Evolutionary conservation across 1,140 invertebrate species (phyloP), one percentile per base, ranked within the genome.

Genomic region (Rhynchophorus ferrugineus): DNA sequence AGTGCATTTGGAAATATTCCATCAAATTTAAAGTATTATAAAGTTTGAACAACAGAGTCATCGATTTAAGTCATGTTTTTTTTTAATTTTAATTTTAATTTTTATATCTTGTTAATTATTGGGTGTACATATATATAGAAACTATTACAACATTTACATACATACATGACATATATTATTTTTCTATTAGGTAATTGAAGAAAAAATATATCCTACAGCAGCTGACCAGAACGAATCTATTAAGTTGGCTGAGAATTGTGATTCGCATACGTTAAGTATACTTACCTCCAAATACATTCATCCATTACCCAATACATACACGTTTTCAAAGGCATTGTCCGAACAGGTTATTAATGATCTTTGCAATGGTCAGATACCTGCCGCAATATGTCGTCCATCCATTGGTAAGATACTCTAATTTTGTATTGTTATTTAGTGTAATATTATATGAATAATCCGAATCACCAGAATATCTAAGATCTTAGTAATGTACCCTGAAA

Each of bases 331-430:
- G 70, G 80, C 83, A 29, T 64, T 94, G 52, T 85, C 87, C 0
- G 90, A 94, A 62, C 77, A 84, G 54, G 77, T 90, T 11, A 71
- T 89, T 1, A 75, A 77, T 17, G 84, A 89, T 58, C 79, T 87
- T 56, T 76, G 73, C 11, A 67, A 71, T 38, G 77, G 80, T 45
- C 62, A 70, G 18, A 62, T 98, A 22, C 92, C 94, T 0, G 71
- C 84, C 2, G 79, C 89, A 1, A 89, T 98, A 56, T 82, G 91
- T 29, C 76, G 94, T 62, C 94, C 95, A 0, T 95, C 93, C 0
- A 95, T 97, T 63, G 90, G 87, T 87, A 73, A 71, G 63, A 58
- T 43, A 2, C 21, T 34, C n/a, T n/a, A n/a, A n/a, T 22, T 29
- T 0, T 38, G 3, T 41, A n/a, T n/a, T n/a, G n/a, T n/a, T n/a